Conservation (phyloP, 2,113 vertebrate genomes). For the Thunnus thynnus region DNA sequence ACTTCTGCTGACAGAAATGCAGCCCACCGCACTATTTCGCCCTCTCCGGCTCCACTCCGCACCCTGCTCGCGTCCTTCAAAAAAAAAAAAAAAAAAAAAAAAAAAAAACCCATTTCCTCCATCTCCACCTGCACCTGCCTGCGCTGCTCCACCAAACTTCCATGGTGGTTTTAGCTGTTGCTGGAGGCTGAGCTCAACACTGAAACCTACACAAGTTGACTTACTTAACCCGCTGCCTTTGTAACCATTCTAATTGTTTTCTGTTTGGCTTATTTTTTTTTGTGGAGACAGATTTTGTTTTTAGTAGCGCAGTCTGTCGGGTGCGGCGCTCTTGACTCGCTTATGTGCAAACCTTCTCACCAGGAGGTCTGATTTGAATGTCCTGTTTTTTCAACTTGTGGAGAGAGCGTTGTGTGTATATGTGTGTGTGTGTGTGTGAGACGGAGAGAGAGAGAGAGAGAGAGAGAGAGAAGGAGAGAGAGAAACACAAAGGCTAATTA, state of each 20-base stretch:
- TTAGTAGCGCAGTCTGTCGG: constrained; percentile 31
- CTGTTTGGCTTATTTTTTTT: constrained; percentile 4
- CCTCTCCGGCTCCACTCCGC: constrained; percentile 82
- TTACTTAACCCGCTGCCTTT: constrained; percentile 29
- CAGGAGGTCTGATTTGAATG: constrained; percentile 66
- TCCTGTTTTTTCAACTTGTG: constrained; percentile 32
- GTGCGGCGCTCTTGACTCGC: constrained; percentile 45
- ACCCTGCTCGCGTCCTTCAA: constrained; percentile 85
- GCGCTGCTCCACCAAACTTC: constrained; percentile 71
- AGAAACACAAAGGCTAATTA: constrained; percentile 85
- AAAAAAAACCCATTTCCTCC: constrained; percentile 27
- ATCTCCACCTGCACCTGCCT: constrained; percentile 73
- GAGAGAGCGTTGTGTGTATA: constrained; percentile 31
- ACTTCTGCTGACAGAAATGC: constrained; percentile 90
- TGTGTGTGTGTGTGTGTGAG: not conserved
- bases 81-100: constrained; percentile 6
- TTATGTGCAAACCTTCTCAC: constrained; percentile 53
- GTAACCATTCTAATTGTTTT: constrained; percentile 42
- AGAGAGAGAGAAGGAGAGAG: constrained; percentile 25
- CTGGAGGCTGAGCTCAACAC: constrained; percentile 50
- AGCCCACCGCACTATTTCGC: constrained; percentile 87
- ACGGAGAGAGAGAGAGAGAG: constrained; percentile 1
- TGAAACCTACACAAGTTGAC: constrained; percentile 45
- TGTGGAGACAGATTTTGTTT: constrained; percentile 39
- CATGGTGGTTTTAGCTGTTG: constrained; percentile 44